Evolutionary conservation across 2,888 invertebrate genomes (phyloP).

Genomic region (Tiphia femorata): DNA sequence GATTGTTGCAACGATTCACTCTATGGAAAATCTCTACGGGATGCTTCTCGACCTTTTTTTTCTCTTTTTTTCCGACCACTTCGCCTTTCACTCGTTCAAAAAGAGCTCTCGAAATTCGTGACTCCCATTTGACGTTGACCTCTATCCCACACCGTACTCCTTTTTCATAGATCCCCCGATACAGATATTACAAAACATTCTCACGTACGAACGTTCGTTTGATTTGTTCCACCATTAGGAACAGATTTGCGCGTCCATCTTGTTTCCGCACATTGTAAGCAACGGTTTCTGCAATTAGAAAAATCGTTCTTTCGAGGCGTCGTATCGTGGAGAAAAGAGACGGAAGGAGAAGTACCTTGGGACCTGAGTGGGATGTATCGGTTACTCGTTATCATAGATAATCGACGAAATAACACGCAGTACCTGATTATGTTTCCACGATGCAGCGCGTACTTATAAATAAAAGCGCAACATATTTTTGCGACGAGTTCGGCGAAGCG

Average conservation of each 20-base stretch:
- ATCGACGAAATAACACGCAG: too few species aligned
- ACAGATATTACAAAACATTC: slow-evolving; percentile 5
- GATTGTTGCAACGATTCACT: too few species aligned
- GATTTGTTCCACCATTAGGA: slow-evolving; percentile 33
- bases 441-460: too few species aligned
- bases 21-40: too few species aligned
- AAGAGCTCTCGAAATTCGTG: neutral
- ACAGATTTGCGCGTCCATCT: slow-evolving; percentile 43
- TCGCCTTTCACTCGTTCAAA: slow-evolving; percentile 17
- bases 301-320: slow-evolving; percentile 31
- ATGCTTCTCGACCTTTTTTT: neutral
- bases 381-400: too few species aligned
- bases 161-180: neutral
- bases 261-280: slow-evolving; percentile 23
- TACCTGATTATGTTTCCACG: too few species aligned
- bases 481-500: too few species aligned
- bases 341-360: neutral
- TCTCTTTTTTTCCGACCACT: neutral
- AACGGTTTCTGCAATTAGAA: slow-evolving; percentile 37
- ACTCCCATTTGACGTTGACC: neutral
- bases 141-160: too few species aligned
- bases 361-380: too few species aligned
- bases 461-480: too few species aligned
- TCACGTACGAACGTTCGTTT: too few species aligned
- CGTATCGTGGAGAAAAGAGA: slow-evolving; percentile 1